Evolutionary conservation across 2,888 invertebrate genomes (phyloP).

Genomic region (Icerya purchasi): DNA sequence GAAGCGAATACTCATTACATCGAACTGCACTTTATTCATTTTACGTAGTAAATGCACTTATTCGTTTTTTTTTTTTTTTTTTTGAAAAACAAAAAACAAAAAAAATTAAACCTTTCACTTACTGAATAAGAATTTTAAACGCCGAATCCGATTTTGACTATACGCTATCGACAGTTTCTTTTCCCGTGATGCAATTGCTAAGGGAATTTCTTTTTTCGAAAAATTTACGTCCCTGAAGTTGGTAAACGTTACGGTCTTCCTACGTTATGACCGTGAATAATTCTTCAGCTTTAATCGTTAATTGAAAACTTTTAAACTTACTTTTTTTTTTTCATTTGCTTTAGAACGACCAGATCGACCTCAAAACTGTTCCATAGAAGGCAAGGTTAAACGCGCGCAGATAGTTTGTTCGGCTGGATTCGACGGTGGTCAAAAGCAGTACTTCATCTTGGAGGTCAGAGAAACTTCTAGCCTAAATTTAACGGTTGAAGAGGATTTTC

Average conservation of each 20-base stretch:
- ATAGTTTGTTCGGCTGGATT: conserved; percentile 54
- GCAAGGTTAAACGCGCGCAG: conserved; percentile 35
- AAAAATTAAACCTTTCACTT: background rate
- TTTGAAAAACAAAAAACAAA: background rate
- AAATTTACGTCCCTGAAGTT: too few species aligned
- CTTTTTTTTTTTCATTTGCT: too few species aligned
- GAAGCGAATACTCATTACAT: background rate
- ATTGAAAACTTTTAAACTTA: too few species aligned
- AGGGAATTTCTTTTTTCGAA: too few species aligned
- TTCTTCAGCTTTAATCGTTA: too few species aligned
- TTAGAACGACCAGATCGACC: conserved; percentile 62
- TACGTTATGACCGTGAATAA: too few species aligned
- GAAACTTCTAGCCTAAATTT: conserved; percentile 1
- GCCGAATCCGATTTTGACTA: background rate
- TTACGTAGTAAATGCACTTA: background rate
- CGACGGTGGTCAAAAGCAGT: conserved; percentile 61
- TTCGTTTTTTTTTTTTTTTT: background rate
- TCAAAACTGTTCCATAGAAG: conserved; percentile 45
- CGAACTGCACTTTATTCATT: background rate
- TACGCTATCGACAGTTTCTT: background rate
- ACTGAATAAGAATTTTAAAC: background rate
- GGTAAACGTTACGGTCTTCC: too few species aligned
- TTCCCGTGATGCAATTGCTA: background rate
- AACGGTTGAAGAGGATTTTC: conserved; percentile 25
- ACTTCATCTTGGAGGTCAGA: conserved; percentile 54